A percentile compares a stretch with the other conserved stretches of the same genome.
phyloP scores from a whole-genome alignment of 2,797 vertebrate genomes.

The Arctocebus calabarensis region DNA sequence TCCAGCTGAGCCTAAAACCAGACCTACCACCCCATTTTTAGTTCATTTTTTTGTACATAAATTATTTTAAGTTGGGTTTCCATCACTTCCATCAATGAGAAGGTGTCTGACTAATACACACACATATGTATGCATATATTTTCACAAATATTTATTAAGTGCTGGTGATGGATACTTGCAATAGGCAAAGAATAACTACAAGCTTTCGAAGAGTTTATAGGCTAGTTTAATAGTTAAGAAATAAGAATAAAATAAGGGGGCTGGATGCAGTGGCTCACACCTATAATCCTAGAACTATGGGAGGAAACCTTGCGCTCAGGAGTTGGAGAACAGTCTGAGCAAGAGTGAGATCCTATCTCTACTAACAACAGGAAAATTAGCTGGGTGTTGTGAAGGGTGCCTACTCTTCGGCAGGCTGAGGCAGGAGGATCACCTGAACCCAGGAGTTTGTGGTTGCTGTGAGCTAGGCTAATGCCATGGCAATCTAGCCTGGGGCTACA shows the following conservation, averaged over 20 bases:
- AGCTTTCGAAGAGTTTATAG: background rate
- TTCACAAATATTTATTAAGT: background rate
- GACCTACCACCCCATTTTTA: background rate
- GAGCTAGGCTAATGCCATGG: too few relatives aligned
- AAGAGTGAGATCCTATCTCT: too few relatives aligned
- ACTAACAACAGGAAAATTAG: too few relatives aligned
- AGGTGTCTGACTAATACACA: background rate
- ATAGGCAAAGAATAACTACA: background rate
- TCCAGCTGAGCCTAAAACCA: background rate
- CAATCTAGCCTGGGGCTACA: too few relatives aligned
- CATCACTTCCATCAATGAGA: background rate
- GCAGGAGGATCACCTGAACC: too few relatives aligned
- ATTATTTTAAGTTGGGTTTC: background rate
- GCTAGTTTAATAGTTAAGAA: background rate
- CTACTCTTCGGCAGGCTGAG: too few relatives aligned
- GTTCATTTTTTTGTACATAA: background rate
- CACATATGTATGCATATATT: background rate
- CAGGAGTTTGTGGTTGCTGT: too few relatives aligned
- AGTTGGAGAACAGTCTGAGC: too few relatives aligned
- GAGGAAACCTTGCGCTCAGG: too few relatives aligned
- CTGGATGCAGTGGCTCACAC: too few relatives aligned
- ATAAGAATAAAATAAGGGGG: background rate
- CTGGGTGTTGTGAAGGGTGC: too few relatives aligned
- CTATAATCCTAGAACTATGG: too few relatives aligned
- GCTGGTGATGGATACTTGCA: background rate